Evolutionary conservation across 2,888 invertebrate genomes (phyloP).

Genomic region (Yponomeuta sedellus): DNA sequence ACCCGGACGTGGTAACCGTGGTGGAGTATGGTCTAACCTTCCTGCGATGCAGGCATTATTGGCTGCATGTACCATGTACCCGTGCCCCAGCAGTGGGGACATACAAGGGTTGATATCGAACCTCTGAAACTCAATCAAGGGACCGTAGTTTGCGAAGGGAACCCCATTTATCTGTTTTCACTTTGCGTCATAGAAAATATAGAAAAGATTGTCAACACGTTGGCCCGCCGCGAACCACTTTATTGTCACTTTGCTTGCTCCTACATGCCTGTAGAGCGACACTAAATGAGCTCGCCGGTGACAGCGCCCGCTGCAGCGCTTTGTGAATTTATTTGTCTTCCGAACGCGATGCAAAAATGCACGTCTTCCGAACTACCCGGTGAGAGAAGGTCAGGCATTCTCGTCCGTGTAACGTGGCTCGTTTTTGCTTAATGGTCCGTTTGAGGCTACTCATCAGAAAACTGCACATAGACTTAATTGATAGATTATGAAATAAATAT

Average conservation of each 20-base stretch:
- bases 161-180: neutral
- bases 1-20: too few relatives aligned
- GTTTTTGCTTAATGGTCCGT: too few relatives aligned
- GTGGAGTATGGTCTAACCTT: too few relatives aligned
- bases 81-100: too few relatives aligned
- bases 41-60: too few relatives aligned
- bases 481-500: too few relatives aligned
- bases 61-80: too few relatives aligned
- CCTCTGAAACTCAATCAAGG: neutral
- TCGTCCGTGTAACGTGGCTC: neutral
- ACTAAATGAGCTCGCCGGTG: neutral
- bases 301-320: constrained; percentile 7
- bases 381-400: neutral
- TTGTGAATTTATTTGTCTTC: constrained; percentile 14
- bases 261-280: neutral
- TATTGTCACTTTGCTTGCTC: constrained; percentile 4
- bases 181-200: neutral
- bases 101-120: too few relatives aligned
- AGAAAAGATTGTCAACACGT: constrained; percentile 2
- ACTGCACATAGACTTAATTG: too few relatives aligned
- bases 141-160: neutral
- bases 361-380: neutral
- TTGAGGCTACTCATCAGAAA: too few relatives aligned
- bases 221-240: neutral
- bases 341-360: constrained; percentile 11